Base-by-base conservation (phyloP, 2,797 vertebrate genomes). In the Ispidina picta region DNA sequence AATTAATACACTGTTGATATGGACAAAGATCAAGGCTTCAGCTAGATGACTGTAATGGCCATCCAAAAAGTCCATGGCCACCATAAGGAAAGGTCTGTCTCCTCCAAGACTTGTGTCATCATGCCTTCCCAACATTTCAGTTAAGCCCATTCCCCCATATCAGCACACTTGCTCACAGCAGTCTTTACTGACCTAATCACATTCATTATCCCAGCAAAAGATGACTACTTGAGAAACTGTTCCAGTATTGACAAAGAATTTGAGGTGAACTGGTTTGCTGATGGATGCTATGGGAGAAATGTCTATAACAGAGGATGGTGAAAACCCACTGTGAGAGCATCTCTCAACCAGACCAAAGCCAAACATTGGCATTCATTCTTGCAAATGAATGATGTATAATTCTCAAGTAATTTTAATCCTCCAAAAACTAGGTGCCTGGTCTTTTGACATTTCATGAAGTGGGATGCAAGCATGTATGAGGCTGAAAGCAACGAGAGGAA, bases 341-440 rank as follows among this genome's bases (percentile, higher is more conserved):
- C 16, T 19, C 41, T 52, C 1, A 1, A 44, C 29, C 54, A 64
- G 10, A 3, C 22, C 44, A 58, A 71, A 4, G 26, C 28, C 43
- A n/a, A 19, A 12, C 21, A 14, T n/a, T 1, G 0, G 3, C 5
- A 21, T 4, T 52, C 3, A 0, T 70, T 58, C 49, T 41, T n/a
- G 28, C 6, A 28, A 33, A 44, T 25, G 4, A 78, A 15, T 48
- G 26, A 33, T 9, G 31, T 12, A 16, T 8, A 2, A 12, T 14
- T 49, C 77, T 49, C 44, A 63, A 26, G 33, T 28, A 1, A 43
- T 52, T 55, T 43, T 17, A 49, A 6, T 41, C 48, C 51, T 49
- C 33, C 5, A 35, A 18, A 31, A 64, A 12, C 15, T 2, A 15
- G 21, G 9, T 46, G 29, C 16, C 16, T n/a, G 28, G 13, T 48